Percentiles rank a stretch among this genome's conserved stretches.
Conservation (phyloP, 2,888 invertebrate genomes). For the Listrodromus nycthemerus region DNA sequence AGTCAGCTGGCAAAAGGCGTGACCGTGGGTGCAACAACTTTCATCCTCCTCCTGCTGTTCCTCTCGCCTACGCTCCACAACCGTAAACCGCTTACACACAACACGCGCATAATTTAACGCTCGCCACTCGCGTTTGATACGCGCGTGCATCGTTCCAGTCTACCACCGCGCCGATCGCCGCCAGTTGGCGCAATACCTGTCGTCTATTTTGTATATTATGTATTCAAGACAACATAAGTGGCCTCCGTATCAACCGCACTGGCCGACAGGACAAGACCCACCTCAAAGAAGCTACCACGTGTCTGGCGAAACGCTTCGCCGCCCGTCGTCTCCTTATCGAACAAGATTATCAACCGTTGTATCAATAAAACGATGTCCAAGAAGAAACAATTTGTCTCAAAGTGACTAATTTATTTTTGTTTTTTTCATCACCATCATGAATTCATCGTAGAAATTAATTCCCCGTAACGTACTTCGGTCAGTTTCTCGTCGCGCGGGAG, state of each 20-base stretch:
- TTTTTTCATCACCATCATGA: background rate
- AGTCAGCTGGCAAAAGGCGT: conserved; percentile 73
- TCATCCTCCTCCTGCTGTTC: conserved; percentile 62
- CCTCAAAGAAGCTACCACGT: conserved; percentile 24
- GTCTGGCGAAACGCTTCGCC: conserved; percentile 53
- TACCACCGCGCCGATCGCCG: background rate
- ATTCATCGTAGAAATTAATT: background rate
- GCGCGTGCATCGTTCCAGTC: conserved; percentile 1
- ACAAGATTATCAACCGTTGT: conserved; percentile 42
- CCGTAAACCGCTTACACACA: conserved; percentile 60
- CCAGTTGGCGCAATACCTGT: conserved; percentile 49
- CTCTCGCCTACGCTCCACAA: conserved; percentile 55
- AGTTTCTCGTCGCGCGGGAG: background rate
- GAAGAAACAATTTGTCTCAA: background rate
- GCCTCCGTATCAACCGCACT: conserved; percentile 4
- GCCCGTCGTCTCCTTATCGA: conserved; percentile 59
- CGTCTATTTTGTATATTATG: conserved; percentile 48
- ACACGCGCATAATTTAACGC: conserved; percentile 69
- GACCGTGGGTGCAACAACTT: conserved; percentile 55
- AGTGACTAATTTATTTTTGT: background rate
- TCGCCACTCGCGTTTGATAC: conserved; percentile 57
- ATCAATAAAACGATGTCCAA: conserved; percentile 38
- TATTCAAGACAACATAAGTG: conserved; percentile 25
- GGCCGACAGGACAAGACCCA: conserved; percentile 22
- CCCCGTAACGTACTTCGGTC: background rate